Conservation (phyloP, 2,113 vertebrate species). For the Hippoglossus stenolepis region DNA sequence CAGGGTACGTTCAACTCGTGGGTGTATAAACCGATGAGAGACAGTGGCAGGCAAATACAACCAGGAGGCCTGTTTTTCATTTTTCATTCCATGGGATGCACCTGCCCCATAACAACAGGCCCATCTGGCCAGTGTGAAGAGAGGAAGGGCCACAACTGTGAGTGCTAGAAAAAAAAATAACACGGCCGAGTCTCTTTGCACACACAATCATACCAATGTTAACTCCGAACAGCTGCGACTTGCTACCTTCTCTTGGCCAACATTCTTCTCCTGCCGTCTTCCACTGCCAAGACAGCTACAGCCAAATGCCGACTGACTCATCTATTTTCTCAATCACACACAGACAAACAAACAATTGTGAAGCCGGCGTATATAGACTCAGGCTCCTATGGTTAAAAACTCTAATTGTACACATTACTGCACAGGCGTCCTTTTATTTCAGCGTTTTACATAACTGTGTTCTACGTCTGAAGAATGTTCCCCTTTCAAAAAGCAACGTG, state of each 20-base stretch:
- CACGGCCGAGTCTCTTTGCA: constrained; percentile 19
- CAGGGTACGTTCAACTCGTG: neutral
- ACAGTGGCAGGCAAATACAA: constrained; percentile 18
- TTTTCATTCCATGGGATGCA: constrained; percentile 62
- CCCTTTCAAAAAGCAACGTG: constrained; percentile 44
- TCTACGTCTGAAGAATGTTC: constrained; percentile 27
- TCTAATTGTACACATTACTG: constrained; percentile 27
- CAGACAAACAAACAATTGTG: constrained; percentile 57
- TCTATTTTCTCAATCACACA: constrained; percentile 52
- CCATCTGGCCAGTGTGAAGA: constrained; percentile 33
- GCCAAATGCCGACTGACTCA: constrained; percentile 65
- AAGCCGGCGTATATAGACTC: constrained; percentile 13
- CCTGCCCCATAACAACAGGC: constrained; percentile 50
- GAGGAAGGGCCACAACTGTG: constrained; percentile 50
- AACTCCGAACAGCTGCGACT: constrained; percentile 66
- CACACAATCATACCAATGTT: constrained; percentile 65
- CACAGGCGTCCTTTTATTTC: constrained; percentile 29
- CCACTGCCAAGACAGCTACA: constrained; percentile 65
- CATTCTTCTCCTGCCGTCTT: constrained; percentile 57
- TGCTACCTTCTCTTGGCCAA: constrained; percentile 57
- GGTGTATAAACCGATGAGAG: constrained; percentile 3
- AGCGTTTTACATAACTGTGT: constrained; percentile 26
- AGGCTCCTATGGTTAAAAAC: constrained; percentile 12
- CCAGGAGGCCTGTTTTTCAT: constrained; percentile 15
- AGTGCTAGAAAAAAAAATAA: constrained; percentile 13